Evolutionary conservation across 2,888 invertebrate genomes (phyloP), one percentile per base, ranked within the genome.

Genomic region (Cephus nigrinus): DNA sequence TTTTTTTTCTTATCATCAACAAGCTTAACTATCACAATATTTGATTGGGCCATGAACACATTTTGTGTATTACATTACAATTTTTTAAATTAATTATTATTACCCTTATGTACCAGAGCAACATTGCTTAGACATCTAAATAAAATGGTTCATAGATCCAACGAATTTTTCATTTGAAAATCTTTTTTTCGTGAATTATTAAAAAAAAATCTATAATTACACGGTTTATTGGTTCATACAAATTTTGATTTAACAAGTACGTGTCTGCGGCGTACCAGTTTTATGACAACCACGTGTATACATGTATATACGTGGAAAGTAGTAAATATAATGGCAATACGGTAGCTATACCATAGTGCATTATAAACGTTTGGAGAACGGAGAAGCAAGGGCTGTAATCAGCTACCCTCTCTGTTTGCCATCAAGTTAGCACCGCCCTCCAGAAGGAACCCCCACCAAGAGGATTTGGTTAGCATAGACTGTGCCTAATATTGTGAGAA

Each of bases 391-490:
- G 71, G 71, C 71, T 78, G 73, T 75, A 73, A 78, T 75, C 74
- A 68, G 55, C 75, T 75, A 78, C 75, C 71, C 71, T 75, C 75
- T 72, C 71, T 73, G 78, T 75, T 75, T 72, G 71, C 68, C 78
- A 33, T 69, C 72, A 72, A 72, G 75, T 84, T 86, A 83, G 87
- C 86, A 79, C 87, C 87, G 87, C 87, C 87, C 87, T 86, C 87
- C 69, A 78, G 79, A 80, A 73, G 74, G 76, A 73, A 72, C 78
- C 78, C 78, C 73, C 77, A 80, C 73, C 69, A 69, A 40, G n/a
- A 2, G 68, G 75, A 74, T 78, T 40, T 31, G 75, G 55, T 55
- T 55, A 55, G 55, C 55, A 55, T 23, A 55, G 55, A 23, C 55
- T 55, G 55, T 55, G 55, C 55, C 68, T 55, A 32, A 76, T 68